Evolutionary conservation across 2,888 invertebrate species (phyloP), one percentile per base, ranked within the genome.

Genomic region (Chaetoderma sp.): DNA sequence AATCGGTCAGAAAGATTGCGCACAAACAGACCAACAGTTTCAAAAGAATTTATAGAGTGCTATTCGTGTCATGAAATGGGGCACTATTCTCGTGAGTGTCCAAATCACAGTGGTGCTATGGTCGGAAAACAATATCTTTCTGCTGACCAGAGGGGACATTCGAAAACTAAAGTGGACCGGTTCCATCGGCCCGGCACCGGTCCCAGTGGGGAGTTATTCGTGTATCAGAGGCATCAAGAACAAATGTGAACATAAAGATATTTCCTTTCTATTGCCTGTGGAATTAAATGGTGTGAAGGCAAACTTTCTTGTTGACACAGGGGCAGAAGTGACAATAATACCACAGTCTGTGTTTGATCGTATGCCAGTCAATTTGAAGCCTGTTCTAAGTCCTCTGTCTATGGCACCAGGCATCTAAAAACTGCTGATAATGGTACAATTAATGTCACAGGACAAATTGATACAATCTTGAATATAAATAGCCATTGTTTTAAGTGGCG

Each of bases 111-210:
- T 27, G 28, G 27, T 6, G 47, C 33, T 25, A 50, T 27, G 4
- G 6, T 18, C 8, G 18, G 27, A 18, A 33, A 3, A n/a, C n/a
- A n/a, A n/a, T n/a, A n/a, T n/a, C 25, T 30, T 27, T 16, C 18
- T 18, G 30, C 8, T n/a, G 10, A 25, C 16, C 8, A 18, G 10
- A 10, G 6, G 8, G 18, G 16, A 27, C 10, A 10, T 6, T 8
- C 65, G 65, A 44, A 68, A 68, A 68, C 68, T 65, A 62, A 30
- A 13, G 10, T 8, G 27, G 65, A 68, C 68, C 55, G 47, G 21
- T n/a, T 30, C 65, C 28, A 54, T 39, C 65, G 68, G 68, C 68
- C 68, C 50, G 42, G 55, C 30, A 10, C 49, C 55, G 50, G 63
- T 63, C 67, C 39, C 13, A n/a, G 25, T 25, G 4, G 50, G 30